Evolutionary conservation across 2,797 vertebrate species (phyloP), one percentile per base, ranked within the genome.

Genomic region (Heliangelus exortis): DNA sequence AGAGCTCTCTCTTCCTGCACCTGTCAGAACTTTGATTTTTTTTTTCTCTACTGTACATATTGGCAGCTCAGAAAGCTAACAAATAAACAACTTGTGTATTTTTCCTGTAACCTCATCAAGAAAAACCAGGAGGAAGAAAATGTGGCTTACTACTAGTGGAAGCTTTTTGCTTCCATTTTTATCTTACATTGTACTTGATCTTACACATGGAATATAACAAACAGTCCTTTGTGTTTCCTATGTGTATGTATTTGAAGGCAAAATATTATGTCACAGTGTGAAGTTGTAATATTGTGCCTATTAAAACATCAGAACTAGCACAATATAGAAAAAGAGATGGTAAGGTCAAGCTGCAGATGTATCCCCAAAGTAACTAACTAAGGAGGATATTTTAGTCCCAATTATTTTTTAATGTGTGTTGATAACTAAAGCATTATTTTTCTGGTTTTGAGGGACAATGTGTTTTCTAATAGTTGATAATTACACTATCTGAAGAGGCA

Each of bases 11-110:
- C 79, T 79, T 95, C 92, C 73, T 93, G 79, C 87, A 92, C 87
- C 95, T 96, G 92, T 96, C 94, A 97, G 84, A 96, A 96, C 72
- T 89, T 59, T 91, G 63, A 91, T 91, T 94, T 91, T 93, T 89
- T 89, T 90, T 93, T 91, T 82, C 66, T 85, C 73, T 92, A 47
- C 78, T 92, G 73, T 90, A 93, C 76, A 93, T 95, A 96, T 83
- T 96, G 93, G 87, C 94, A 96, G 83, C 75, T 88, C 95, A 81
- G 71, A 95, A 95, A 80, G 57, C 43, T 81, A 93, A 84, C 89
- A 96, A 97, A 93, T 79, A 96, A 96, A 91, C 62, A 96, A 92
- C 63, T 94, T 92, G 66, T 90, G 36, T 89, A 85, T 89, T 92
- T 96, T 94, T 77, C 65, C 72, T 78, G 29, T 73, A 90, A 77